Evolutionary conservation across 1,140 invertebrate species (phyloP).

Genomic region (Fopius arisanus): DNA sequence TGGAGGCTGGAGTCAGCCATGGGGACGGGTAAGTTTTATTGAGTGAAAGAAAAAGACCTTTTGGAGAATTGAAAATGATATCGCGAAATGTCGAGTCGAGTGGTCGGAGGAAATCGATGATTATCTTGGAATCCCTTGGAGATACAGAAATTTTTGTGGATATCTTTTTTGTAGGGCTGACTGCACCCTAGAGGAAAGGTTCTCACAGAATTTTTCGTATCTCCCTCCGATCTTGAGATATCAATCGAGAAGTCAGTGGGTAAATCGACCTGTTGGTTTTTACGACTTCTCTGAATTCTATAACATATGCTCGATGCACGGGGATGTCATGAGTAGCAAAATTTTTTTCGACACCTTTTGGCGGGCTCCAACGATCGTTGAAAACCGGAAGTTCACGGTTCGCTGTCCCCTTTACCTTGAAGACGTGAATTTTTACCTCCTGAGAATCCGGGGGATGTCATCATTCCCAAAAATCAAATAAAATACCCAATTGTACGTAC

Average conservation of each 20-base stretch:
- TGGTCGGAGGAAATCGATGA: too few relatives aligned
- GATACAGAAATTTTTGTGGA: too few relatives aligned
- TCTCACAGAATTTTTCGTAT: too few relatives aligned
- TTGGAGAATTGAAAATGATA: not conserved
- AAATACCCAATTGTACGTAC: not conserved
- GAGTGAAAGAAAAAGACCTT: not conserved
- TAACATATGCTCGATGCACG: not conserved
- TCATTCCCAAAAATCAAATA: not conserved
- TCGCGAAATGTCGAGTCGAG: too few relatives aligned
- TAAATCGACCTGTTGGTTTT: not conserved
- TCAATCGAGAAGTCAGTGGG: too few relatives aligned
- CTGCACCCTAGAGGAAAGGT: too few relatives aligned
- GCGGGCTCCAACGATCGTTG: not conserved
- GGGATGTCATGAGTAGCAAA: not conserved
- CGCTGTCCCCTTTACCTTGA: conserved; percentile 24
- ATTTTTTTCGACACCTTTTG: not conserved
- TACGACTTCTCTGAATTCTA: too few relatives aligned
- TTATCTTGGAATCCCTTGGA: too few relatives aligned
- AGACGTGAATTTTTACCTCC: not conserved
- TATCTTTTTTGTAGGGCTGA: too few relatives aligned
- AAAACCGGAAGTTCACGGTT: conserved; percentile 27
- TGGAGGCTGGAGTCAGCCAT: conserved; percentile 58
- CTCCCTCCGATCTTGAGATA: too few relatives aligned
- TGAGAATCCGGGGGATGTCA: too few relatives aligned
- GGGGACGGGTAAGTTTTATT: conserved; percentile 61